A percentile compares a stretch with the other conserved stretches of the same genome.
phyloP scores from a whole-genome alignment of 1,140 invertebrate species.

The Radopholus similis region DNA sequence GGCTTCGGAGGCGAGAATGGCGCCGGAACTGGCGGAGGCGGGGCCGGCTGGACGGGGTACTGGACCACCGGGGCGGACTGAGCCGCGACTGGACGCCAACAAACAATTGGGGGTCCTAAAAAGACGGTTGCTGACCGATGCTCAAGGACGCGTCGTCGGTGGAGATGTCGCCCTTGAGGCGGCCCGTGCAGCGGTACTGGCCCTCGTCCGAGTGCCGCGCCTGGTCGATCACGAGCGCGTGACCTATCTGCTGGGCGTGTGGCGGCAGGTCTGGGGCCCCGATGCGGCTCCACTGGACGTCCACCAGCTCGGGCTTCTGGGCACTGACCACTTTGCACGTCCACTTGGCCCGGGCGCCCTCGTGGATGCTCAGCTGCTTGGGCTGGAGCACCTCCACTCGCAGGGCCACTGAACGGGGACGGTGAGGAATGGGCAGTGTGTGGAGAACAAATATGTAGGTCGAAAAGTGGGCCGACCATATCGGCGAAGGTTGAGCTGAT shows the following conservation, averaged over 20 bases:
- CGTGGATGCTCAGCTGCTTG: slow-evolving; percentile 43
- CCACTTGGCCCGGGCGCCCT: slow-evolving; percentile 55
- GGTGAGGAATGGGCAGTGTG: not conserved
- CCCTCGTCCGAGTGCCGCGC: slow-evolving; percentile 43
- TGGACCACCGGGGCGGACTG: not conserved
- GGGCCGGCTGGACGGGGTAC: not conserved
- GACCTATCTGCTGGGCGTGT: slow-evolving; percentile 32
- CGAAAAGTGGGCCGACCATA: too few species aligned
- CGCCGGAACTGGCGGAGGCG: slow-evolving; percentile 14
- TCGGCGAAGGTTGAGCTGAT: too few species aligned
- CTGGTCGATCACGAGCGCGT: slow-evolving; percentile 44
- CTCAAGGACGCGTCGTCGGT: slow-evolving; percentile 48
- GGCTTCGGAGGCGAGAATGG: slow-evolving; percentile 45
- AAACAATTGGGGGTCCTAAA: not conserved
- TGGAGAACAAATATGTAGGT: too few species aligned
- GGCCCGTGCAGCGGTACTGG: slow-evolving; percentile 51
- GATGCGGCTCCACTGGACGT: slow-evolving; percentile 48
- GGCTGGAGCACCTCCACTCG: slow-evolving; percentile 52
- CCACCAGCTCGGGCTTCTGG: slow-evolving; percentile 40
- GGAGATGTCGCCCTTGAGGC: slow-evolving; percentile 36
- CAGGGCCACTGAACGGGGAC: slow-evolving; percentile 20
- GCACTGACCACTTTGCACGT: slow-evolving; percentile 40
- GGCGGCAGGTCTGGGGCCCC: slow-evolving; percentile 39
- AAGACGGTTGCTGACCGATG: not conserved
- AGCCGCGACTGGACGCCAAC: not conserved